Percentiles rank a stretch among this genome's conserved stretches.
Evolutionary conservation across 2,113 vertebrate species (phyloP).

Genomic region (Zosterops borbonicus): DNA sequence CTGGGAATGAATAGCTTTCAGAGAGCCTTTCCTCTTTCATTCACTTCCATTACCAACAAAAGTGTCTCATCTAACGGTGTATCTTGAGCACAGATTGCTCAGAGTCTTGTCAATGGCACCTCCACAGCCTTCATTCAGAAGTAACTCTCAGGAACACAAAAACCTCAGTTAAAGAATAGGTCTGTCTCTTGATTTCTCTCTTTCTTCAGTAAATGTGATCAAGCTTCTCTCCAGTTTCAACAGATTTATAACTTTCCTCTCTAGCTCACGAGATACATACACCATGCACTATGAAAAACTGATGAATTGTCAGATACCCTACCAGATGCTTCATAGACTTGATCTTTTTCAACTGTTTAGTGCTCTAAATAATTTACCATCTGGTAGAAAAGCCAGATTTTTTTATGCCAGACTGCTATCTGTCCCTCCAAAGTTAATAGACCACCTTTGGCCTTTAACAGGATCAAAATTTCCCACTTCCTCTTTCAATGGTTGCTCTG

Average conservation of each 20-base stretch:
- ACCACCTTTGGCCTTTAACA: neutral
- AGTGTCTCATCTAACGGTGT: slow-evolving; percentile 1
- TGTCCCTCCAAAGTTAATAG: neutral
- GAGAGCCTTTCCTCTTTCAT: slow-evolving; percentile 25
- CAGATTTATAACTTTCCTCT: slow-evolving; percentile 42
- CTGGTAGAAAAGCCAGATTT: slow-evolving; percentile 17
- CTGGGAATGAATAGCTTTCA: neutral
- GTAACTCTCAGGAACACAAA: slow-evolving; percentile 41
- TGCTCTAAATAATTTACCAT: slow-evolving; percentile 45
- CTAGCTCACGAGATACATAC: slow-evolving; percentile 25
- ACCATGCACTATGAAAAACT: slow-evolving; percentile 18
- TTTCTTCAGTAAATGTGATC: slow-evolving; percentile 19
- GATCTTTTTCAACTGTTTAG: slow-evolving; percentile 52
- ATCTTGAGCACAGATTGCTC: slow-evolving; percentile 32
- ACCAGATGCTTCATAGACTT: slow-evolving; percentile 56
- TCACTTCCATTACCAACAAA: slow-evolving; percentile 44
- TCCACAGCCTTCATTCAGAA: neutral
- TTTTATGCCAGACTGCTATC: neutral
- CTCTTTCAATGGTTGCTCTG: neutral
- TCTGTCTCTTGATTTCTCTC: neutral
- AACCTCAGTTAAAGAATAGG: slow-evolving; percentile 9
- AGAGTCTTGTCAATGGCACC: slow-evolving; percentile 4
- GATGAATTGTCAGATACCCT: slow-evolving; percentile 23
- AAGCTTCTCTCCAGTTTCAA: slow-evolving; percentile 8
- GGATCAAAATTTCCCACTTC: neutral